phyloP scores from a whole-genome alignment of 2,113 vertebrate genomes.

The Eolophus roseicapilla region DNA sequence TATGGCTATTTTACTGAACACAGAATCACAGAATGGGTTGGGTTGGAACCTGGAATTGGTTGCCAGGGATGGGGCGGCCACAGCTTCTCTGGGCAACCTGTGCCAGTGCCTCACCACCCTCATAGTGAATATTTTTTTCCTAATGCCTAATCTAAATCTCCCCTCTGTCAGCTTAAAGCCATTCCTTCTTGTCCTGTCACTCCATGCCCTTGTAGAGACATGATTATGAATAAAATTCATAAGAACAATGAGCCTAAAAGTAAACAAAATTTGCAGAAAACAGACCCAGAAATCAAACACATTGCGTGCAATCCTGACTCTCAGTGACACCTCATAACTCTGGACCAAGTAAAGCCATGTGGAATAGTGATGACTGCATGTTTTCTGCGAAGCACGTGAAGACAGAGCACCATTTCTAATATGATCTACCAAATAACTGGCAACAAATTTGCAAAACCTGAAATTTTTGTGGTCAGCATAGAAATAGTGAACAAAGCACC shows the following conservation, averaged over 20 bases:
- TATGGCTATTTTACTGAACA: slow-evolving; percentile 12
- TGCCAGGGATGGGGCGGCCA: not conserved
- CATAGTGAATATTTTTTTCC: not conserved
- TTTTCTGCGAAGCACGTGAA: not conserved
- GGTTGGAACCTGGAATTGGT: not conserved
- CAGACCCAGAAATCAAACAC: not conserved
- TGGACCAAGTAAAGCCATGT: not conserved
- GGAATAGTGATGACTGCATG: not conserved
- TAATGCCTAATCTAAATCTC: not conserved
- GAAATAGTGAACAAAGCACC: not conserved
- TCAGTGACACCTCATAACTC: not conserved
- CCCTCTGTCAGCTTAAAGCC: not conserved
- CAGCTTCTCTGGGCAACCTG: not conserved
- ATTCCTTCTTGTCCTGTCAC: not conserved
- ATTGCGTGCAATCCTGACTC: not conserved
- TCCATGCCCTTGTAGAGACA: not conserved
- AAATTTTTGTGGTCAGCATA: not conserved
- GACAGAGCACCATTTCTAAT: not conserved
- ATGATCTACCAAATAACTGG: not conserved
- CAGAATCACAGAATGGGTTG: not conserved
- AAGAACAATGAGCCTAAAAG: not conserved
- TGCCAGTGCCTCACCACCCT: not conserved
- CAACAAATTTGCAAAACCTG: not conserved
- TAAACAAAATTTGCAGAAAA: not conserved
- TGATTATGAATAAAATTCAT: not conserved